Conservation (phyloP, 2,113 vertebrate genomes). For the Melozone crissalis region DNA sequence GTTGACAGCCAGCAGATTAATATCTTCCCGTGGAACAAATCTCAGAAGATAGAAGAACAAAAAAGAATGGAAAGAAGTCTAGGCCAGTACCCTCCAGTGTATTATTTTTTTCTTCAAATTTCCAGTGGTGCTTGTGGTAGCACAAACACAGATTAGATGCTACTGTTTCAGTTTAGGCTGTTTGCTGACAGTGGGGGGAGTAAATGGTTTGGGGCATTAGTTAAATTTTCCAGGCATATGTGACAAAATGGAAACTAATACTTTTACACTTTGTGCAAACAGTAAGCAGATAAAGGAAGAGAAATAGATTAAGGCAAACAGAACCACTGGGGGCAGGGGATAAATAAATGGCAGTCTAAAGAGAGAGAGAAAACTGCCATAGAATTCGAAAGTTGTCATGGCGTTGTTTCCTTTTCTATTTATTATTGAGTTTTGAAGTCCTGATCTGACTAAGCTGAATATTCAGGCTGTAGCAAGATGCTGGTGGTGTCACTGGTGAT, state of each 20-base stretch:
- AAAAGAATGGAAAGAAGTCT: background rate
- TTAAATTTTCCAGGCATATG: background rate
- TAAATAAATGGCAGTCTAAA: background rate
- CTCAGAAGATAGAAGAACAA: background rate
- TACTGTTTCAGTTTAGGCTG: background rate
- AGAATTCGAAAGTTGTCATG: background rate
- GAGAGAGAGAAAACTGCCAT: background rate
- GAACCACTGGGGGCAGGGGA: background rate
- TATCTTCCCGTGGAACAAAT: background rate
- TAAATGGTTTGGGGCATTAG: background rate
- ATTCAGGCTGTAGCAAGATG: background rate
- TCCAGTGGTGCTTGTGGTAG: background rate
- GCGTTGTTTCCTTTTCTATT: background rate
- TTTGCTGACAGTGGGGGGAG: background rate
- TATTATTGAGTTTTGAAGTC: background rate
- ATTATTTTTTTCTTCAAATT: background rate
- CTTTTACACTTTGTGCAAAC: background rate
- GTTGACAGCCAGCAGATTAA: background rate
- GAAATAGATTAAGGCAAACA: background rate
- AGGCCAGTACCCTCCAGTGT: background rate
- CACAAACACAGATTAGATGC: background rate
- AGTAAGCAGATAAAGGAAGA: background rate
- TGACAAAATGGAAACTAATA: background rate
- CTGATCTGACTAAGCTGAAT: background rate
- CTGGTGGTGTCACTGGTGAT: background rate